Conservation (phyloP, 2,797 vertebrate species). For the Cossypha niveicapilla region DNA sequence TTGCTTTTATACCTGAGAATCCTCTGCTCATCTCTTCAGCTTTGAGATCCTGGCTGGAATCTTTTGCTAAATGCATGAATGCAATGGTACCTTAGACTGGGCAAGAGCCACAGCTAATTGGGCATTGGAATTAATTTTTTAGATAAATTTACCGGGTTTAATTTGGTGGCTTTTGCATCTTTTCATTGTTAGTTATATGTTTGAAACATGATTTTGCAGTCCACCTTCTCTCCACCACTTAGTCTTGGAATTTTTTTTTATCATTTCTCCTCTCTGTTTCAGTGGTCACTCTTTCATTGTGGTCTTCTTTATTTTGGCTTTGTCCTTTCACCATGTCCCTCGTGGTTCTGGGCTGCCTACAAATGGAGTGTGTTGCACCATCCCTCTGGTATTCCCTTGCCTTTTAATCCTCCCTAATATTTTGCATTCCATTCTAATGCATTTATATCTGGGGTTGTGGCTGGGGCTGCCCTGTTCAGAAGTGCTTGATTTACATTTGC, state of each 20-base stretch:
- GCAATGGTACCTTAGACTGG: not conserved
- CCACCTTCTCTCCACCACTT: not conserved
- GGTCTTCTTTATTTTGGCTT: not conserved
- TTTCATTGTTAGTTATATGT: fast-evolving
- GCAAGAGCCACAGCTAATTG: not conserved
- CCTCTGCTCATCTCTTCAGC: fast-evolving
- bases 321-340: not conserved
- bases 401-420: not conserved
- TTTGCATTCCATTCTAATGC: not conserved
- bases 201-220: not conserved
- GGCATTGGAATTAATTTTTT: not conserved
- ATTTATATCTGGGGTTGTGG: not conserved
- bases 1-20: not conserved
- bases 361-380: not conserved
- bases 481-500: not conserved
- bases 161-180: not conserved
- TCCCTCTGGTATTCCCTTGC: not conserved
- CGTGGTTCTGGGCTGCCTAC: not conserved
- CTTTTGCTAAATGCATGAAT: not conserved
- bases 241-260: not conserved
- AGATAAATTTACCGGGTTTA: not conserved
- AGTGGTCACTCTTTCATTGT: not conserved
- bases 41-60: not conserved
- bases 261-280: not conserved
- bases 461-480: not conserved